phyloP scores from a whole-genome alignment of 2,113 vertebrate species.

The Gopherus evgoodei region DNA sequence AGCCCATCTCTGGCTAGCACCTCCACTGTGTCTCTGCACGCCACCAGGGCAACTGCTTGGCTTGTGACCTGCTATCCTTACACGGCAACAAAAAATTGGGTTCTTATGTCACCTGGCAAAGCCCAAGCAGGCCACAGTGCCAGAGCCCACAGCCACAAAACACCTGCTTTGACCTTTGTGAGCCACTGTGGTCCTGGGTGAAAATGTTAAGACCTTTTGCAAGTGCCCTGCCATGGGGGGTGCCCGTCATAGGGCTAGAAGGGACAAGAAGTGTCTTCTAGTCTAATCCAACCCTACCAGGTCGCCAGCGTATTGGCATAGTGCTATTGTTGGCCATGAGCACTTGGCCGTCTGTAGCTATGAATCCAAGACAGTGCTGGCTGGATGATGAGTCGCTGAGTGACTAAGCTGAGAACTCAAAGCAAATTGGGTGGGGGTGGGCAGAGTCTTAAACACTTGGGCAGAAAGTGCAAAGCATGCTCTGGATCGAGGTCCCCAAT shows the following conservation, averaged over 20 bases:
- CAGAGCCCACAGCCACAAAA: neutral
- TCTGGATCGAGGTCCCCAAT: too few relatives aligned
- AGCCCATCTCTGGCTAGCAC: neutral
- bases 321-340: neutral
- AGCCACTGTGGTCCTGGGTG: neutral
- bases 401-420: neutral
- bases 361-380: neutral
- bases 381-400: neutral
- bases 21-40: neutral
- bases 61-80: neutral
- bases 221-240: too few relatives aligned
- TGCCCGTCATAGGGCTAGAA: too few relatives aligned
- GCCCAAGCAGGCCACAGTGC: too few relatives aligned
- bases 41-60: accelerated
- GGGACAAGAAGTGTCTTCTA: neutral
- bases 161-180: neutral
- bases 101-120: accelerated
- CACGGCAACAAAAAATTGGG: neutral
- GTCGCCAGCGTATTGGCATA: neutral
- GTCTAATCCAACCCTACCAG: neutral
- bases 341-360: neutral
- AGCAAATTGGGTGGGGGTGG: neutral
- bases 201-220: neutral
- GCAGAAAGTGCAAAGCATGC: neutral
- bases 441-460: neutral